Base-by-base conservation (phyloP, 92 coral and sea anemone species). In the Epizoanthus illoricatus region DNA sequence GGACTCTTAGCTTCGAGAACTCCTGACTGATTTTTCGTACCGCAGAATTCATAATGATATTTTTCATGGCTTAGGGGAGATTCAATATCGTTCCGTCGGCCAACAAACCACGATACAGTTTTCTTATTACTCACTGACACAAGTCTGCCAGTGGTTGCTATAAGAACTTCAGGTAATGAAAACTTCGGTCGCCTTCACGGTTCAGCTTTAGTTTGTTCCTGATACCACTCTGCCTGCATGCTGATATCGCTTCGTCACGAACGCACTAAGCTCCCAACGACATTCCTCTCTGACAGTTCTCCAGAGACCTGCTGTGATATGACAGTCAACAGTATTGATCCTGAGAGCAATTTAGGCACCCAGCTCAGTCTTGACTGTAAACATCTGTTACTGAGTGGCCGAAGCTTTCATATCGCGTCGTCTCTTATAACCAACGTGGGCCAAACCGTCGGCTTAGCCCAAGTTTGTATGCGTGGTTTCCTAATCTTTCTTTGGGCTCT, bases 1-100 rank as follows among this genome's bases (percentile, higher is more conserved):
- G 69, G 28, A 45, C 42, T 78, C 71, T 78, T 70, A 78, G 47
- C 54, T 64, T 78, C 18, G 82, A 78, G 67, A 78, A 63, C 71
- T 78, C 82, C 54, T 78, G 82, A 63, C 82, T 78, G 18, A 78
- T 78, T 66, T 78, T 78, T 78, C 71, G 71, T 24, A 78, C 82
- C 13, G 82, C 82, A 78, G 82, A 66, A 20, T 78, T 78, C 82
- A 78, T 78, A 78, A 42, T 49, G 42, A 62, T 7, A 63, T 62
- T 61, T 78, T 63, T 61, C 82, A 78, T 78, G 82, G 19, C 71
- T 40, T 63, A 43, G 59, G 19, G 16, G 5, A 60, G 23, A 40
- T 78, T 71, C 60, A 19, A 23, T 8, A 41, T 42, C 18, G 21
- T 17, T 61, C 40, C 42, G 9, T 41, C 45, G 59, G 57, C 80